These are phyloP conservation scores for Cryptops parisi DNA, from an alignment of 2,888 invertebrate genomes.

Conservation along the genomic window DNA sequence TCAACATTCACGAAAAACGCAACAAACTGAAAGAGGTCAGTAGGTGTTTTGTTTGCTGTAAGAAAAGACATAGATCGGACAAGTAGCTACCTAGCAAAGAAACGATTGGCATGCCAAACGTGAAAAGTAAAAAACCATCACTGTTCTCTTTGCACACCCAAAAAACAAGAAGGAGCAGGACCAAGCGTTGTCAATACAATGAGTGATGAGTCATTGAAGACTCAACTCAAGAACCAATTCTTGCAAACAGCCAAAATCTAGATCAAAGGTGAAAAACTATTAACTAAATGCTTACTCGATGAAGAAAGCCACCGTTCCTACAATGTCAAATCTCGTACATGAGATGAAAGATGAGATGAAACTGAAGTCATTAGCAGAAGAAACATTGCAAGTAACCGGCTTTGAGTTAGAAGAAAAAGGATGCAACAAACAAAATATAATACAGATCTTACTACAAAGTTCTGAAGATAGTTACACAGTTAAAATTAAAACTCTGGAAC, in stretches of 20 bases:
- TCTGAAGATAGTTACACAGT: neutral
- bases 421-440: neutral
- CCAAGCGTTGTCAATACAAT: neutral
- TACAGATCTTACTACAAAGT: neutral
- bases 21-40: too few species aligned
- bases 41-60: too few species aligned
- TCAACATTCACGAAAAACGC: too few species aligned
- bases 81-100: too few species aligned
- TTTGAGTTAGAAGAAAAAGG: neutral
- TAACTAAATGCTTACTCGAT: too few species aligned
- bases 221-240: neutral
- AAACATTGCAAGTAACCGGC: neutral
- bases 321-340: neutral
- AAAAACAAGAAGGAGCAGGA: too few species aligned
- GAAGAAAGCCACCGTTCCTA: neutral
- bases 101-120: too few species aligned
- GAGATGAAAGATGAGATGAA: too few species aligned
- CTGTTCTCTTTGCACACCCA: too few species aligned
- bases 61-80: too few species aligned
- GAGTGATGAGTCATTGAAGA: neutral
- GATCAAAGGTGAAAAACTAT: neutral
- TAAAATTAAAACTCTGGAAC: neutral
- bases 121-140: too few species aligned
- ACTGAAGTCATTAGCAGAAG: neutral
- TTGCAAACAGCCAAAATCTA: neutral